Conservation (phyloP, 2,888 invertebrate species). For the Creontiades dilutus region DNA sequence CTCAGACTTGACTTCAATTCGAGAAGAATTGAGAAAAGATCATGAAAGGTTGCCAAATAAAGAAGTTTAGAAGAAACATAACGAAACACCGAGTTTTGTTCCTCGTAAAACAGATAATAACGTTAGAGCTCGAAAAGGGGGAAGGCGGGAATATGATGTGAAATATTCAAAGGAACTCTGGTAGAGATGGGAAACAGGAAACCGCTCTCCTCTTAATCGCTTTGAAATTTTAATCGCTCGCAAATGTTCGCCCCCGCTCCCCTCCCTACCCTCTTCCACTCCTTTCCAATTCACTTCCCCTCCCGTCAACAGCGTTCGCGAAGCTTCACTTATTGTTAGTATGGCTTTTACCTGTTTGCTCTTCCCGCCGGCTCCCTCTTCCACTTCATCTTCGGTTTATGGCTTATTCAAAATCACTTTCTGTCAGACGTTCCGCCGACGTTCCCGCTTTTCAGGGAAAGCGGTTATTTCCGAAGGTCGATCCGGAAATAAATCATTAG, state of each 20-base stretch:
- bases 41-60: too few species aligned
- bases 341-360: constrained; percentile 60
- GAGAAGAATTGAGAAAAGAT: too few species aligned
- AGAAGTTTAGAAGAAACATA: too few species aligned
- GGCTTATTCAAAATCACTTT: constrained; percentile 57
- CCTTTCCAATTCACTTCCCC: background rate
- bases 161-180: constrained; percentile 45
- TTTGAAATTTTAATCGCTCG: constrained; percentile 59
- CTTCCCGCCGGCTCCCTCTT: background rate
- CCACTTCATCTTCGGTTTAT: constrained; percentile 57
- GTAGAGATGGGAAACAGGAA: constrained; percentile 43
- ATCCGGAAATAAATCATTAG: constrained; percentile 55
- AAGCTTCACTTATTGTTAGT: constrained; percentile 61
- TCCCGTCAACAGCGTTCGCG: background rate
- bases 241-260: constrained; percentile 32
- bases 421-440: background rate
- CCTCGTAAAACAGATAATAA: too few species aligned
- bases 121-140: background rate
- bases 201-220: constrained; percentile 55
- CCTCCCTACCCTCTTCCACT: too few species aligned
- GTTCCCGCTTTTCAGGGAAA: background rate
- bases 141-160: constrained; percentile 32
- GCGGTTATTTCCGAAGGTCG: constrained; percentile 12
- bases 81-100: too few species aligned
- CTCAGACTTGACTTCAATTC: too few species aligned